A percentile compares a stretch with the other conserved stretches of the same genome.
Conservation (phyloP, 2,797 vertebrate species). For the Enteromius anoplus region DNA sequence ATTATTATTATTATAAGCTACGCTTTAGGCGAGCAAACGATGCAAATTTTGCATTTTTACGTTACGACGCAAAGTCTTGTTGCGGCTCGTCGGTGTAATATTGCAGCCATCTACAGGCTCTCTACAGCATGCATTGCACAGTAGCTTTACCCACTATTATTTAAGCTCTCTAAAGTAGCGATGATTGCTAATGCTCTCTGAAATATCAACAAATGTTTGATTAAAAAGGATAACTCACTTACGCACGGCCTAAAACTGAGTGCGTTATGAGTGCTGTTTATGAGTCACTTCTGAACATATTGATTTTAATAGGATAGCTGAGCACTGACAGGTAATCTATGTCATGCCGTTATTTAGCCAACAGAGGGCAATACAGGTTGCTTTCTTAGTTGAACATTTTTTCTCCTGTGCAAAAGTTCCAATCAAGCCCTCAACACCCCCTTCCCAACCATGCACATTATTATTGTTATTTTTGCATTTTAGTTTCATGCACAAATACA, state of each 20-base stretch:
- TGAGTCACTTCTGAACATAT: background rate
- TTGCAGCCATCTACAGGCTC: background rate
- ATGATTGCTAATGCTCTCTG: background rate
- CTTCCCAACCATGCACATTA: background rate
- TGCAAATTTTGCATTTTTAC: background rate
- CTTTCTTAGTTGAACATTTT: slow-evolving; percentile 8
- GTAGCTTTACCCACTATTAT: background rate
- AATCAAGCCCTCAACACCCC: background rate
- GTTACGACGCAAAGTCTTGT: background rate
- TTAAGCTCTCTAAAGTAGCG: background rate
- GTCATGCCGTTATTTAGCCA: slow-evolving; percentile 33
- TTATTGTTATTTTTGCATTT: background rate
- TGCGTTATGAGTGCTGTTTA: background rate
- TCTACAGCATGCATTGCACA: background rate
- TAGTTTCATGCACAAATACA: background rate
- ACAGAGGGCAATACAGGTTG: slow-evolving; percentile 56
- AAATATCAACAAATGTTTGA: background rate
- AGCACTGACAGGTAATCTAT: background rate
- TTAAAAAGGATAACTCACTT: slow-evolving; percentile 10
- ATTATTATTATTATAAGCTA: too few relatives aligned
- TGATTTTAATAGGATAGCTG: background rate
- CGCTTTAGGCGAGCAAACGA: background rate
- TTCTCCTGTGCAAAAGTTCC: background rate
- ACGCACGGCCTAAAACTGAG: background rate
- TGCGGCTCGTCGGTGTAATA: background rate